phyloP scores from a whole-genome alignment of 1,140 invertebrate species.

The Drosophila ficusphila region DNA sequence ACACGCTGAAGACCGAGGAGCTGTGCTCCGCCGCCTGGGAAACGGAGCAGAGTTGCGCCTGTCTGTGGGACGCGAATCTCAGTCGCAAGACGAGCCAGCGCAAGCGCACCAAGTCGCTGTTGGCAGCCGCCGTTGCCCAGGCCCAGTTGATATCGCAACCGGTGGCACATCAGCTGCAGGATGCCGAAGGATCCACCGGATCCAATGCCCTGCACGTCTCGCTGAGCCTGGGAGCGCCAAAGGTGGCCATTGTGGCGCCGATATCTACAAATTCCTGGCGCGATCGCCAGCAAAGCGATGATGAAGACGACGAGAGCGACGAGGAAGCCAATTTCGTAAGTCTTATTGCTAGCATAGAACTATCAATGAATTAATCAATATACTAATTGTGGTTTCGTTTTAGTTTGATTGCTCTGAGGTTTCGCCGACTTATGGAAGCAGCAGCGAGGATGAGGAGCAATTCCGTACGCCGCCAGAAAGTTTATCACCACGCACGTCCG shows the following conservation, averaged over 20 bases:
- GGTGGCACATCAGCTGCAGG: not conserved
- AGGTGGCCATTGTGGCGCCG: not conserved
- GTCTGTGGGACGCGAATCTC: slow-evolving; percentile 83
- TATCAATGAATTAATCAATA: not conserved
- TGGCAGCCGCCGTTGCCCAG: slow-evolving; percentile 16
- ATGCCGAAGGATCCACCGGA: not conserved
- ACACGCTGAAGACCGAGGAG: slow-evolving; percentile 84
- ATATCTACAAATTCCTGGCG: not conserved
- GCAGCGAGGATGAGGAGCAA: slow-evolving; percentile 44
- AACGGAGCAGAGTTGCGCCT: slow-evolving; percentile 81
- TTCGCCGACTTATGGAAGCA: not conserved
- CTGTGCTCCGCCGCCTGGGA: slow-evolving; percentile 86
- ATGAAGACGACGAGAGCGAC: not conserved
- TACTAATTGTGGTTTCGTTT: not conserved
- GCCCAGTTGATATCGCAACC: not conserved
- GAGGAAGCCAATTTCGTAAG: not conserved
- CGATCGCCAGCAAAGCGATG: not conserved
- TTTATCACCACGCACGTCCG: slow-evolving; percentile 57
- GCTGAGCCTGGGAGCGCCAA: not conserved
- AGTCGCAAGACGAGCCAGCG: slow-evolving; percentile 79
- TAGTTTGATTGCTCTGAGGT: slow-evolving; percentile 24
- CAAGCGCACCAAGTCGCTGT: slow-evolving; percentile 72
- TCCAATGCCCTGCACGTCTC: not conserved
- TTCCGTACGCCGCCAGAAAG: slow-evolving; percentile 85
- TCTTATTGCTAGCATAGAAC: no score